These are phyloP conservation scores for Malthinus seriepunctatus DNA, from an alignment of 2,888 invertebrate genomes.

Conservation along the genomic window DNA sequence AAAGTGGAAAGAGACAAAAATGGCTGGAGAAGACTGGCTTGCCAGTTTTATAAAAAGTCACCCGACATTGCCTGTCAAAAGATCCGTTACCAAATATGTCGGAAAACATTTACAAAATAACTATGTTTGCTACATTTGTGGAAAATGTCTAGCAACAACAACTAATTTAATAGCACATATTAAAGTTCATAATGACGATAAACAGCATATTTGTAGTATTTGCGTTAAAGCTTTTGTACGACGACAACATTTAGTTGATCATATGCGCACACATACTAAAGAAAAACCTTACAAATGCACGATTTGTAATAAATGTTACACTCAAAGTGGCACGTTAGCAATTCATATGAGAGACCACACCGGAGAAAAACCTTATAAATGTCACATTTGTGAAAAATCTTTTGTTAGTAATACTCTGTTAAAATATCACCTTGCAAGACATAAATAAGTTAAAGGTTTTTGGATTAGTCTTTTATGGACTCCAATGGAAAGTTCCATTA, in stretches of 20 bases:
- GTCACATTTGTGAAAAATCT: no score
- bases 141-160: conserved; percentile 45
- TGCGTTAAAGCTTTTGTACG: conserved; percentile 51
- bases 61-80: conserved; percentile 6
- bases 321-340: no score
- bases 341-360: no score
- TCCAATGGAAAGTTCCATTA: no score
- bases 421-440: no score
- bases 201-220: conserved; percentile 9
- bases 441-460: conserved; percentile 53
- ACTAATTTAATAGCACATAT: conserved; percentile 17
- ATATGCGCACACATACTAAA: conserved; percentile 60
- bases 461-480: no score
- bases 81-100: conserved; percentile 21
- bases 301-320: no score
- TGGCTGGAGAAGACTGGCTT: conserved; percentile 23
- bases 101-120: no score
- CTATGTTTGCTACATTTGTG: conserved; percentile 44
- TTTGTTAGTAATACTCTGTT: no score
- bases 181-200: no score
- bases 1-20: conserved; percentile 26
- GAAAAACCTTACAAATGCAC: no score
- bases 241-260: conserved; percentile 54
- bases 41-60: conserved; percentile 7
- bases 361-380: no score